A percentile compares a stretch with the other conserved stretches of the same genome.
Evolutionary conservation across 2,888 invertebrate genomes (phyloP).

Genomic region (Hyles lineata): DNA sequence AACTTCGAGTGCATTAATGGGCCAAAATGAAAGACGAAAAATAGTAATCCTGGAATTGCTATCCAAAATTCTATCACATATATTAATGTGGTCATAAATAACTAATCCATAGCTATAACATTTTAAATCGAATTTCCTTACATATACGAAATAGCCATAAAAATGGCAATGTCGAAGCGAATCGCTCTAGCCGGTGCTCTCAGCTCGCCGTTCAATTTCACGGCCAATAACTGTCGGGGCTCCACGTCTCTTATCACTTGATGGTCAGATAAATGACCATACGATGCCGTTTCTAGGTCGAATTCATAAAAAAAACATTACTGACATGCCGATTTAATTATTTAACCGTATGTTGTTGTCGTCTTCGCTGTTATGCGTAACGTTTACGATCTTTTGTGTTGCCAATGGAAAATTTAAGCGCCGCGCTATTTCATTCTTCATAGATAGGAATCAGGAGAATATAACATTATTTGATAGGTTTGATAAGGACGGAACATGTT

Average conservation of each 20-base stretch:
- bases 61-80: too few species aligned
- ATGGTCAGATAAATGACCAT: slow-evolving; percentile 4
- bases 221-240: slow-evolving; percentile 9
- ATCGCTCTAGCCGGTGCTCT: not conserved
- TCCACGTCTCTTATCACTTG: not conserved
- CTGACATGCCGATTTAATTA: not conserved
- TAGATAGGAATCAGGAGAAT: too few species aligned
- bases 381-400: not conserved
- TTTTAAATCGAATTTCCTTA: not conserved
- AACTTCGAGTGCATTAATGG: too few species aligned
- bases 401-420: not conserved
- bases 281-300: slow-evolving; percentile 2
- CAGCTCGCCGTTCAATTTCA: slow-evolving; percentile 7
- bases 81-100: not conserved
- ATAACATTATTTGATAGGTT: too few species aligned
- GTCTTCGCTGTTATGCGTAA: not conserved
- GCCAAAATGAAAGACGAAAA: too few species aligned
- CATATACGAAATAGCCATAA: not conserved
- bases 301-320: slow-evolving; percentile 14
- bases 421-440: too few species aligned
- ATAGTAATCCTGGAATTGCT: too few species aligned
- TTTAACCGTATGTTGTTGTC: too few species aligned
- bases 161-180: not conserved
- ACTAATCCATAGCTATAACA: not conserved
- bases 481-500: too few species aligned